Evolutionary conservation across 2,888 invertebrate species (phyloP).

Genomic region (Phaedon cochleariae): DNA sequence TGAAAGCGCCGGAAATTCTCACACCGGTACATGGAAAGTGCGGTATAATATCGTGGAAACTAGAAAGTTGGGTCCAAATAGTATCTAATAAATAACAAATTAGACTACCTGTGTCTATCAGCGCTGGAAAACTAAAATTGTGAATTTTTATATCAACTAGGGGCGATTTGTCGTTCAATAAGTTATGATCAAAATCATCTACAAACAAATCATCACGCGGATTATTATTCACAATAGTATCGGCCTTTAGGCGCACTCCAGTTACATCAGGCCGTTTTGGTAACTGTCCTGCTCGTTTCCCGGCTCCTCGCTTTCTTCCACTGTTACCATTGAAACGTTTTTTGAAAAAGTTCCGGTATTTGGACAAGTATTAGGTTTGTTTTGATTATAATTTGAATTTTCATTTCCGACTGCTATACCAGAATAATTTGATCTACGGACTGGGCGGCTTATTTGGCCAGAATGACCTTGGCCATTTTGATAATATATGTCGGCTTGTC

Average conservation of each 20-base stretch:
- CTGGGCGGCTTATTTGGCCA: background rate
- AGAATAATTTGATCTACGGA: background rate
- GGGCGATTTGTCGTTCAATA: background rate
- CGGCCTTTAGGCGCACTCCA: background rate
- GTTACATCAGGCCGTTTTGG: background rate
- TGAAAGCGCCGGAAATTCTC: conserved; percentile 18
- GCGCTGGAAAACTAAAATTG: background rate
- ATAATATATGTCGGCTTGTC: background rate
- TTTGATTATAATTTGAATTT: background rate
- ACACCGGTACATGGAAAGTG: conserved; percentile 3
- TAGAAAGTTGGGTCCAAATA: background rate
- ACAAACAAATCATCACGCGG: background rate
- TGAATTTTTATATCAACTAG: background rate
- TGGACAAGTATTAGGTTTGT: background rate
- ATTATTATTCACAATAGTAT: background rate
- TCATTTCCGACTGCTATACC: background rate
- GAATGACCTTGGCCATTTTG: background rate
- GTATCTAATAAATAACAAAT: background rate
- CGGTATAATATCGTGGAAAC: background rate
- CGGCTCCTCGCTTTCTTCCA: background rate
- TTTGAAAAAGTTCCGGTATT: background rate
- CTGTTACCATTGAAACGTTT: background rate
- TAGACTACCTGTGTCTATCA: background rate
- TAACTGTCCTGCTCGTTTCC: conserved; percentile 2
- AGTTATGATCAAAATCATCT: background rate